Conservation (phyloP, 2,113 vertebrate genomes). For the Egretta garzetta region DNA sequence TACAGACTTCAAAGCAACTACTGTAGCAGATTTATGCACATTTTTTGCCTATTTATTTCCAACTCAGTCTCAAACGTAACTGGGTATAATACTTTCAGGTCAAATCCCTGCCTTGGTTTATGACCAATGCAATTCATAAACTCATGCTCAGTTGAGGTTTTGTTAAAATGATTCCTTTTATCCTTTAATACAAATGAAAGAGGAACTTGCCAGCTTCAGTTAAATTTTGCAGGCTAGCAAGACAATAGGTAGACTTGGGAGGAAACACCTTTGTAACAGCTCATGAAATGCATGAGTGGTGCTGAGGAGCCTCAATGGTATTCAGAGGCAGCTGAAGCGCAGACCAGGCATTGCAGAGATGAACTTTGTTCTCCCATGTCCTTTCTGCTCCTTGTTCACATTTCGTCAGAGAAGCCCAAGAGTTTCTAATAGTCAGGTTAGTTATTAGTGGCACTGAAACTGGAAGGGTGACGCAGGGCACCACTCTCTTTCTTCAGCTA, state of each 20-base stretch:
- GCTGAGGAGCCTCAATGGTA: not conserved
- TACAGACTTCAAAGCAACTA: not conserved
- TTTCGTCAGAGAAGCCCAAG: not conserved
- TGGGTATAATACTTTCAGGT: not conserved
- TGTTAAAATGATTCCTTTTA: not conserved
- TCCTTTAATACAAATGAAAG: not conserved
- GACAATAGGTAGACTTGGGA: not conserved
- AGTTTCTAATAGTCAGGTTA: fast-evolving
- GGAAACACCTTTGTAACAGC: not conserved
- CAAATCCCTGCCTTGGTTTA: not conserved
- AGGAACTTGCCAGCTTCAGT: not conserved
- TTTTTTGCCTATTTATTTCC: not conserved
- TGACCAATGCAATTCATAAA: not conserved
- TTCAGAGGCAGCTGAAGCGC: not conserved
- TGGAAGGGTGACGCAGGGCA: not conserved
- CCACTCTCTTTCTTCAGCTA: not conserved
- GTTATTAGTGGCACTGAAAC: not conserved
- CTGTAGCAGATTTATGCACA: not conserved
- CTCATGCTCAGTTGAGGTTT: not conserved
- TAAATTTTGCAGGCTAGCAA: not conserved
- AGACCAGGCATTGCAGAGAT: not conserved
- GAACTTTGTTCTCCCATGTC: fast-evolving
- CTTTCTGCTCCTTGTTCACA: not conserved
- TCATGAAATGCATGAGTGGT: not conserved
- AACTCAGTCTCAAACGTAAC: not conserved